A percentile compares a stretch with the other conserved stretches of the same genome.
phyloP scores from a whole-genome alignment of 2,888 invertebrate genomes.

The Orchestes rusci region DNA sequence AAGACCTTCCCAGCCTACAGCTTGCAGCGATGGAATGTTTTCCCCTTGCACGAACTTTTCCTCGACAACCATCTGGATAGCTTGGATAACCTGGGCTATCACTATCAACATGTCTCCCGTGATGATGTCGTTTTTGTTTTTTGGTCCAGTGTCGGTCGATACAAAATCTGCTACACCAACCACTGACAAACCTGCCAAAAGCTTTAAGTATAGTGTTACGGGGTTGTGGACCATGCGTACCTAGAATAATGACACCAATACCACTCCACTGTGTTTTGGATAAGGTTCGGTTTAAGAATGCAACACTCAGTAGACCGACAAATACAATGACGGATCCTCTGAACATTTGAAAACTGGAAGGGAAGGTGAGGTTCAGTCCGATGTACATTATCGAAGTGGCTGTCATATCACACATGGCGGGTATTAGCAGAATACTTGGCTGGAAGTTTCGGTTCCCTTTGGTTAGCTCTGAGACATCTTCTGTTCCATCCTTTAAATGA shows the following conservation, averaged over 20 bases:
- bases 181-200: constrained; percentile 49
- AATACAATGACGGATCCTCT: constrained; percentile 85
- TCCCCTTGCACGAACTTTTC: constrained; percentile 80
- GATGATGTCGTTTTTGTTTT: constrained; percentile 59
- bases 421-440: constrained; percentile 71
- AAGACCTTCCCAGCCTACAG: constrained; percentile 89
- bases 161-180: constrained; percentile 70
- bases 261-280: constrained; percentile 67
- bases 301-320: constrained; percentile 79
- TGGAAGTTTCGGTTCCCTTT: constrained; percentile 70
- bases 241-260: constrained; percentile 63
- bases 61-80: constrained; percentile 91
- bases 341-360: constrained; percentile 95
- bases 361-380: constrained; percentile 84
- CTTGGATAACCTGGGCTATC: constrained; percentile 71
- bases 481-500: constrained; percentile 42
- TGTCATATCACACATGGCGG: constrained; percentile 83
- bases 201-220: background rate
- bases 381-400: constrained; percentile 88
- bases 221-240: constrained; percentile 38
- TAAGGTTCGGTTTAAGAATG: constrained; percentile 63
- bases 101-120: constrained; percentile 74
- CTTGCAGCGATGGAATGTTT: constrained; percentile 84
- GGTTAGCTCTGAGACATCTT: constrained; percentile 55
- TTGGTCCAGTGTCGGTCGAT: constrained; percentile 40